Evolutionary conservation across 2,888 invertebrate genomes (phyloP), one percentile per base, ranked within the genome.

Genomic region (Plutella xylostella): DNA sequence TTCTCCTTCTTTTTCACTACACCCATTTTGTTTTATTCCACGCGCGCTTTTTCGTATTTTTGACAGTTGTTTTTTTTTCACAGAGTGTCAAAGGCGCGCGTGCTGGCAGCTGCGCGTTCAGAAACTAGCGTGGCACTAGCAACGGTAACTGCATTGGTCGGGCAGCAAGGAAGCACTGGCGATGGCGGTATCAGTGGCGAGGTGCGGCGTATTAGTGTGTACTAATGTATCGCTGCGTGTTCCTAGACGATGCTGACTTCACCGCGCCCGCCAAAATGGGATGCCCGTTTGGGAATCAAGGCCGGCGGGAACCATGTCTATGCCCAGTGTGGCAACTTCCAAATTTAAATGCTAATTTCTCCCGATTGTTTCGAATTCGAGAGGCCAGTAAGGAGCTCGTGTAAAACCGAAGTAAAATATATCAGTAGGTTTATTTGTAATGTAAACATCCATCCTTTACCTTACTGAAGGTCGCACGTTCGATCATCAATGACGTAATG

Each of bases 231-330:
- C 68, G 55, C 66, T 65, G 60, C 21, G 22, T 34, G 34, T 17
- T 18, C 15, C n/a, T 14, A 21, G 39, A 39, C 20, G 12, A 15
- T 35, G 43, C 66, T 73, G 76, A 78, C 70, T 77, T 75, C 75
- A 74, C 67, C n/a, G 58, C 62, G 57, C 55, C 71, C 65, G 68
- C 71, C 75, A 71, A 72, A 68, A 60, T 69, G 63, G 71, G 72
- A 63, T 59, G 68, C 74, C 68, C 71, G 68, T 68, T 77, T 68
- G 72, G 79, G 80, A 82, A 82, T 80, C 72, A 82, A 82, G 82
- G 82, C 68, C 74, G 37, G 12, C n/a, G 19, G n/a, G 17, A 15
- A 15, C 33, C 17, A 33, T 33, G 33, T 17, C 15, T 33, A 33
- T 7, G 2, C n/a, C 15, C 14, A 33, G 7, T n/a, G n/a, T 17